Evolutionary conservation across 2,797 vertebrate genomes (phyloP).

Genomic region (Sebastes wilsoni): DNA sequence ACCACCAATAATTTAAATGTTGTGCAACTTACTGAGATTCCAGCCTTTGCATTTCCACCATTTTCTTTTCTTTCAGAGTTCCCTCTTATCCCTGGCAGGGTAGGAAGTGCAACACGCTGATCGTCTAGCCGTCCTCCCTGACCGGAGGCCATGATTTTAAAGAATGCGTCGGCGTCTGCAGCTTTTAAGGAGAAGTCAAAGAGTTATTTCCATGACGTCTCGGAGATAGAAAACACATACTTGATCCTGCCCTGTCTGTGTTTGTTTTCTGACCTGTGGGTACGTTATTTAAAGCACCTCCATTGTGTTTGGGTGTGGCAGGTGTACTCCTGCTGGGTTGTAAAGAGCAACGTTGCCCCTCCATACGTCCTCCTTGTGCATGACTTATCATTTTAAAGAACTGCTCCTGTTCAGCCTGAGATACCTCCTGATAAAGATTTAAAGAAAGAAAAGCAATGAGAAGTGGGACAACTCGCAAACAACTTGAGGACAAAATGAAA

Average conservation of each 20-base stretch:
- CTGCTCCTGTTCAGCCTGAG: slow-evolving; percentile 44
- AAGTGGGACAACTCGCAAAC: not conserved
- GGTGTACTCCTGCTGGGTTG: slow-evolving; percentile 69
- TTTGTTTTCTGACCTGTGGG: slow-evolving; percentile 56
- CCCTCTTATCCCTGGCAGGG: slow-evolving; percentile 47
- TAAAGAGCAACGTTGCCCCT: slow-evolving; percentile 74
- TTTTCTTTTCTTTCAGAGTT: slow-evolving; percentile 34
- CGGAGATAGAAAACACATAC: slow-evolving; percentile 18
- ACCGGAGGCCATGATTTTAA: slow-evolving; percentile 51
- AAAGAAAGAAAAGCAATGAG: not conserved
- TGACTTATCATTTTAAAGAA: slow-evolving; percentile 70
- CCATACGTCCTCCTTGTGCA: slow-evolving; percentile 70
- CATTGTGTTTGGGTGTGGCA: slow-evolving; percentile 52
- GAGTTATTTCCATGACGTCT: slow-evolving; percentile 26
- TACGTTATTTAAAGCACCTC: slow-evolving; percentile 45
- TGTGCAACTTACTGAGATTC: slow-evolving; percentile 28
- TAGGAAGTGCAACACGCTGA: slow-evolving; percentile 54
- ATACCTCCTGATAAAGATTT: slow-evolving; percentile 30
- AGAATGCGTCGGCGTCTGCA: slow-evolving; percentile 59
- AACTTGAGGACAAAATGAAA: not conserved
- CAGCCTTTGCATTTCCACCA: slow-evolving; percentile 11
- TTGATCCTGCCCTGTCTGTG: not conserved
- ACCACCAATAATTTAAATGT: not conserved
- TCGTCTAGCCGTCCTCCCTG: slow-evolving; percentile 55
- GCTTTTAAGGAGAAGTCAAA: slow-evolving; percentile 38